Evolutionary conservation across 2,113 vertebrate species (phyloP).

Genomic region (Atlantisia rogersi): DNA sequence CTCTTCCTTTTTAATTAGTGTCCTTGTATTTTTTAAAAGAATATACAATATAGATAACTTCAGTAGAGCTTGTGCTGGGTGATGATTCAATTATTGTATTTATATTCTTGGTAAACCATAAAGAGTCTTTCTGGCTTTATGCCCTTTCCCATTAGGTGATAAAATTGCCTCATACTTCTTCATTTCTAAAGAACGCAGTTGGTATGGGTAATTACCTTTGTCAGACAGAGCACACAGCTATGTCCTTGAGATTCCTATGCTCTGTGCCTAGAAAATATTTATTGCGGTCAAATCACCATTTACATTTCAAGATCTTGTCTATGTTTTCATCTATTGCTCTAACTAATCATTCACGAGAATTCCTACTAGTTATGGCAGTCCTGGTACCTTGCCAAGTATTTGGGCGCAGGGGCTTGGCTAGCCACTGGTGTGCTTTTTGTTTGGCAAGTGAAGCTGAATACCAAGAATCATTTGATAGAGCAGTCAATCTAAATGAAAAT

Average conservation of each 20-base stretch:
- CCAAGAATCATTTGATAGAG: background rate
- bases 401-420: background rate
- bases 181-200: slow-evolving; percentile 40
- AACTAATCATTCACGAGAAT: background rate
- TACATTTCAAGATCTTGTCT: background rate
- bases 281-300: background rate
- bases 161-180: slow-evolving; percentile 66
- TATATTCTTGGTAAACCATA: slow-evolving; percentile 57
- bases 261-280: slow-evolving; percentile 19
- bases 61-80: background rate
- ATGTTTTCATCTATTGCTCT: background rate
- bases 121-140: slow-evolving; percentile 56
- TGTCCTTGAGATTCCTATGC: slow-evolving; percentile 55
- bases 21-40: slow-evolving; percentile 30
- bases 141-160: slow-evolving; percentile 67
- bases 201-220: slow-evolving; percentile 56
- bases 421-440: background rate
- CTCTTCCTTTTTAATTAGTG: slow-evolving; percentile 41
- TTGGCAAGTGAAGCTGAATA: background rate
- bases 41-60: slow-evolving; percentile 27
- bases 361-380: background rate
- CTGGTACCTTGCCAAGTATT: background rate
- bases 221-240: slow-evolving; percentile 35
- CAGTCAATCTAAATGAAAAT: background rate
- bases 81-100: slow-evolving; percentile 62